phyloP scores from a whole-genome alignment of 1,140 invertebrate genomes.

The Trissolcus basalis region DNA sequence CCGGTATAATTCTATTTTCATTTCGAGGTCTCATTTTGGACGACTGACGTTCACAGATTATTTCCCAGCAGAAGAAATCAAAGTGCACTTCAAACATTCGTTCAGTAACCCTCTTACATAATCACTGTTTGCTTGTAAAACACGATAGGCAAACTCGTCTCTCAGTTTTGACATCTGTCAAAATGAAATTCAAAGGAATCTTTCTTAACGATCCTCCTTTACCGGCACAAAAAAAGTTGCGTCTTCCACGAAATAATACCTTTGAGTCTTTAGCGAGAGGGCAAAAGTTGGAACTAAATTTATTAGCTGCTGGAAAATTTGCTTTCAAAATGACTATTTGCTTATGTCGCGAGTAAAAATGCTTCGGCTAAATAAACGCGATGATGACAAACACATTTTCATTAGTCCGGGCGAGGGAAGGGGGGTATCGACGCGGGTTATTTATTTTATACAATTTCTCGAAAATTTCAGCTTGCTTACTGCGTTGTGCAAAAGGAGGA shows the following conservation, averaged over 20 bases:
- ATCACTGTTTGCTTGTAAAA: constrained; percentile 43
- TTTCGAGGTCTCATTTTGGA: too few relatives aligned
- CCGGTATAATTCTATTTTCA: too few relatives aligned
- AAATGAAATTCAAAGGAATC: constrained; percentile 34
- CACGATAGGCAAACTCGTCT: constrained; percentile 24
- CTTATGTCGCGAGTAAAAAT: constrained; percentile 33
- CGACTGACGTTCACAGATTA: too few relatives aligned
- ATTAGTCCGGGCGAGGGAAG: constrained; percentile 9
- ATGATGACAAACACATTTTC: constrained; percentile 49
- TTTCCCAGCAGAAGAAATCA: constrained; percentile 18
- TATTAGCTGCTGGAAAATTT: constrained; percentile 46
- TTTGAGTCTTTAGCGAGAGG: constrained; percentile 31
- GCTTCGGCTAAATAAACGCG: constrained; percentile 13
- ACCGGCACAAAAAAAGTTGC: constrained; percentile 33
- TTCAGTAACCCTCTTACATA: constrained; percentile 26
- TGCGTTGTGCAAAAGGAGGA: constrained; percentile 29
- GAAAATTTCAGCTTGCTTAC: constrained; percentile 56
- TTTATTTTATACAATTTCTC: constrained; percentile 54
- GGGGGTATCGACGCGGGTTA: constrained; percentile 31
- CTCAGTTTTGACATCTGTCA: constrained; percentile 42
- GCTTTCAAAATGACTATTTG: constrained; percentile 51
- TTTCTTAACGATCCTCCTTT: constrained; percentile 26
- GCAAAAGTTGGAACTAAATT: constrained; percentile 26
- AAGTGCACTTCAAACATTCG: constrained; percentile 33
- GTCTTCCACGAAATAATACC: constrained; percentile 42